Conservation (phyloP, 2,113 vertebrate genomes). For the Hucho hucho region DNA sequence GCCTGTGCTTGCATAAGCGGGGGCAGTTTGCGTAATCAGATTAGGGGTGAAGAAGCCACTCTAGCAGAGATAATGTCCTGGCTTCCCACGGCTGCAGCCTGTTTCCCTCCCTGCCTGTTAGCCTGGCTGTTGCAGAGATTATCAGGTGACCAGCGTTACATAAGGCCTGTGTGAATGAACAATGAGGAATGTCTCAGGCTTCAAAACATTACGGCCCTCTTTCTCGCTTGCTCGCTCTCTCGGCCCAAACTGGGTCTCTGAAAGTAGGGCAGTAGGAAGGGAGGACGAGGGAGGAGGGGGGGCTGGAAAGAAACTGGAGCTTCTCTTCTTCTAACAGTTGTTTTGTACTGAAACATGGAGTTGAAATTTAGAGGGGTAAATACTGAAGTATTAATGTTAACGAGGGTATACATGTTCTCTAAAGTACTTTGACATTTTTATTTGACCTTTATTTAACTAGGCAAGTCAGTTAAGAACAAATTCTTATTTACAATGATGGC, state of each 20-base stretch:
- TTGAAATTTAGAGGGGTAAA: background rate
- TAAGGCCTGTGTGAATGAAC: conserved; percentile 74
- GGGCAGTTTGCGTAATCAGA: conserved; percentile 66
- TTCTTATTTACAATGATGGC: too few species aligned
- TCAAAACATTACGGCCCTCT: conserved; percentile 66
- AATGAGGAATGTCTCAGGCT: conserved; percentile 74
- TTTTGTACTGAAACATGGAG: conserved; percentile 15
- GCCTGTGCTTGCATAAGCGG: conserved; percentile 56
- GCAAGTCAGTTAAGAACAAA: too few species aligned
- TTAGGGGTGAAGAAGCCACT: conserved; percentile 58
- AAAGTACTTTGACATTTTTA: background rate
- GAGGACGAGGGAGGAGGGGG: conserved; percentile 14
- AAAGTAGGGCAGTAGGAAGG: conserved; percentile 64
- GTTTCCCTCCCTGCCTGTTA: background rate
- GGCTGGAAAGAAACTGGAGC: background rate
- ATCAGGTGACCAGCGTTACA: conserved; percentile 71
- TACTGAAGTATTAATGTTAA: background rate
- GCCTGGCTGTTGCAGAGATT: conserved; percentile 50
- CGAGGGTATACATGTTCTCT: background rate
- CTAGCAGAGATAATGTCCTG: conserved; percentile 60
- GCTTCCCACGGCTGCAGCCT: conserved; percentile 55
- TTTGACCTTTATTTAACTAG: too few species aligned
- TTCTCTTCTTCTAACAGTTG: background rate
- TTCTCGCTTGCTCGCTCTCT: conserved; percentile 46
- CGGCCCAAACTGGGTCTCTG: conserved; percentile 65